Conservation (phyloP, 2,888 invertebrate genomes). For the Scotopteryx bipunctaria region DNA sequence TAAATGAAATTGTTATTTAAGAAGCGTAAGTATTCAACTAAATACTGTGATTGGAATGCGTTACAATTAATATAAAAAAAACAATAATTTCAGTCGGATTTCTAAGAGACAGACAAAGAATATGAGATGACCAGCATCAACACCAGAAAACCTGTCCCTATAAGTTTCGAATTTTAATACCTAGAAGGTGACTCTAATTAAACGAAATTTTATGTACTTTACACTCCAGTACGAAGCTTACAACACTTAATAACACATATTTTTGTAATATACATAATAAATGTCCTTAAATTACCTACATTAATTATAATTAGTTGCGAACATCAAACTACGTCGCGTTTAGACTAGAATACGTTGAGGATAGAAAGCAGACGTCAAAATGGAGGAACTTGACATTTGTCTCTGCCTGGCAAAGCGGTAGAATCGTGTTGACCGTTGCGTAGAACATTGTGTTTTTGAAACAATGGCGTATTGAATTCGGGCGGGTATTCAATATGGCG, state of each 20-base stretch:
- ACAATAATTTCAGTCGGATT: conserved; percentile 61
- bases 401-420: conserved; percentile 71
- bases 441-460: conserved; percentile 44
- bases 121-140: conserved; percentile 69
- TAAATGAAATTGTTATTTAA: conserved; percentile 30
- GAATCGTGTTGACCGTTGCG: conserved; percentile 55
- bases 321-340: conserved; percentile 75
- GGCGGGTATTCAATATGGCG: conserved; percentile 58
- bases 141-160: conserved; percentile 54
- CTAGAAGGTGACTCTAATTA: conserved; percentile 67
- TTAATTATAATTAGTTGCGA: conserved; percentile 77
- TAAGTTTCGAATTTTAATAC: conserved; percentile 49
- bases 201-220: conserved; percentile 69
- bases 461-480: conserved; percentile 53
- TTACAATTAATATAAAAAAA: conserved; percentile 56
- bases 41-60: conserved; percentile 73
- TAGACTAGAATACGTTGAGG: conserved; percentile 84
- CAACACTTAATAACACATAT: conserved; percentile 73
- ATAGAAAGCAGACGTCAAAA: conserved; percentile 78
- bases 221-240: conserved; percentile 69
- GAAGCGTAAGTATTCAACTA: conserved; percentile 40
- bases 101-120: conserved; percentile 51
- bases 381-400: conserved; percentile 66
- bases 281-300: conserved; percentile 72
- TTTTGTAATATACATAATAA: conserved; percentile 65